A percentile compares a stretch with the other conserved stretches of the same genome.
Evolutionary conservation across 2,797 vertebrate species (phyloP).

Genomic region (Poecilia wingei): DNA sequence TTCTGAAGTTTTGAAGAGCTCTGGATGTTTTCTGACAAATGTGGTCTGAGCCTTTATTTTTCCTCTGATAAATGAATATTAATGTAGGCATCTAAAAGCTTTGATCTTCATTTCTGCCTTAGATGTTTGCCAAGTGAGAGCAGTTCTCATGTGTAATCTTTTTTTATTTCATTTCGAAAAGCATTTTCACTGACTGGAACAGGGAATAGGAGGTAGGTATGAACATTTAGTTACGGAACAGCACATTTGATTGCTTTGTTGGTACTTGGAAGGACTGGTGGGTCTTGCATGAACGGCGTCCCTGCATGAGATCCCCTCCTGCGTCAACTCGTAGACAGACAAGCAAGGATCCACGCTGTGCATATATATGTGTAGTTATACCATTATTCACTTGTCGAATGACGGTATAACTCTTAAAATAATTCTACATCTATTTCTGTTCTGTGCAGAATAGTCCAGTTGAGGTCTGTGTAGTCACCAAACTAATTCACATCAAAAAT

Average conservation of each 20-base stretch:
- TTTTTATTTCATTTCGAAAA: slow-evolving; percentile 6
- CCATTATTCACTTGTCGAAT: background rate
- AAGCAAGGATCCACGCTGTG: background rate
- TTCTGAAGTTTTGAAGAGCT: slow-evolving; percentile 6
- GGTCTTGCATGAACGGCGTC: background rate
- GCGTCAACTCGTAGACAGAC: background rate
- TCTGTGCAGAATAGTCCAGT: background rate
- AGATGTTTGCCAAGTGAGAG: slow-evolving; percentile 4
- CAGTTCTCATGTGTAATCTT: slow-evolving; percentile 12
- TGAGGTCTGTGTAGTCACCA: background rate
- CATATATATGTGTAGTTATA: too few species aligned
- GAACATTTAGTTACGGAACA: background rate
- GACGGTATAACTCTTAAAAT: background rate
- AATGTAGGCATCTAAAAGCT: slow-evolving; percentile 23
- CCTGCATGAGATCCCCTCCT: background rate
- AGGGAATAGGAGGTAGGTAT: slow-evolving; percentile 10
- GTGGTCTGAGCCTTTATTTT: background rate
- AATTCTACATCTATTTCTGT: background rate
- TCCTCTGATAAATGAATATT: slow-evolving; percentile 12
- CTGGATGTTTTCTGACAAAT: slow-evolving; percentile 16
- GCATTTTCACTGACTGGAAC: background rate
- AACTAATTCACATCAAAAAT: background rate
- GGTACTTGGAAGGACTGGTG: background rate
- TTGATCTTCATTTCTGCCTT: slow-evolving; percentile 12
- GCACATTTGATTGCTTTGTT: background rate